Base-by-base conservation (phyloP, 2,888 invertebrate species). In the Drosophila kambysellisi region DNA sequence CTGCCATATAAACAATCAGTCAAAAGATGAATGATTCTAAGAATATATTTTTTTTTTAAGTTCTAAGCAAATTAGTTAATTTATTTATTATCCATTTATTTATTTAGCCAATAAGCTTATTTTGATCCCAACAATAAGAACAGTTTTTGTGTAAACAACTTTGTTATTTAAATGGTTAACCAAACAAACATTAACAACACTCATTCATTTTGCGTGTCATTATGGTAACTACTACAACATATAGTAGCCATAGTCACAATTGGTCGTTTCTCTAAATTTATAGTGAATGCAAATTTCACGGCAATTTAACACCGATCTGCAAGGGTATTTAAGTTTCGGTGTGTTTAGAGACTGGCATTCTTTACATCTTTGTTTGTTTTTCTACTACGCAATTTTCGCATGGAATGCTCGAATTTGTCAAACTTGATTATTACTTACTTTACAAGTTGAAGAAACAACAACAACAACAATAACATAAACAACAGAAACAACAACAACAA, bases 321-420 rank as follows among this genome's bases (percentile, higher is more conserved):
- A 25, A 46, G 46, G 25, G 46, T 46, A 46, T 46, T 46, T 15
- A 8, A 46, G 25, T 8, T 46, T 46, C 46, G 25, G 25, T 15
- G 8, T 46, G 46, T 5, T 15, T 2, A 2, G 20, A 8, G 15
- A 25, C 25, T 8, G 25, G 1, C 20, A 25, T 46, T 25, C 15
- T 4, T 25, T 4, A 43, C 29, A 63, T 54, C 41, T 70, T 75
- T 75, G 51, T 72, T 53, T 65, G 51, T 43, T 75, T 71, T 67
- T 60, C 71, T 65, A 78, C 69, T 61, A 67, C 79, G 79, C 76
- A 79, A 70, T 76, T 56, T 60, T 79, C 52, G 63, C 68, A 65
- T 68, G 58, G 60, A 62, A 60, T 61, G 66, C 69, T 73, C 60
- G 68, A 66, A 67, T 79, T 79, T 76, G 79, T 76, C 79, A 79